These are phyloP conservation scores for Platichthys flesus DNA, from an alignment of 2,113 vertebrate genomes.

Conservation along the genomic window DNA sequence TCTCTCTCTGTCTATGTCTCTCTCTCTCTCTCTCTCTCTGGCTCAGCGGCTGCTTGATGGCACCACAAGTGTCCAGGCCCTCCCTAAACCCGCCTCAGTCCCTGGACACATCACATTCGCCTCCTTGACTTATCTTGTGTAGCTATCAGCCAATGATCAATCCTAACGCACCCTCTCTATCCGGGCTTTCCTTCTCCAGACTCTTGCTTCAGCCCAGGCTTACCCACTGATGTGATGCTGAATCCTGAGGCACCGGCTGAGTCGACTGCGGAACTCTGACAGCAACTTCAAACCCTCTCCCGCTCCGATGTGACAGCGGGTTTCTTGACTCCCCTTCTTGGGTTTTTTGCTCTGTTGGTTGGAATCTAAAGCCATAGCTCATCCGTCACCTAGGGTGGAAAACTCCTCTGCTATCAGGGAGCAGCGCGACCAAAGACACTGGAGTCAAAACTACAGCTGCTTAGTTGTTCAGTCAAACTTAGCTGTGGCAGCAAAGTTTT, in stretches of 20 bases:
- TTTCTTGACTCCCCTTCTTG: not conserved
- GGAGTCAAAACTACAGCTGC: slow-evolving; percentile 7
- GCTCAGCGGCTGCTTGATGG: slow-evolving; percentile 58
- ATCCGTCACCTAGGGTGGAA: not conserved
- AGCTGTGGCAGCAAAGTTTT: slow-evolving; percentile 7
- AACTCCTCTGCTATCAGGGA: slow-evolving; percentile 10
- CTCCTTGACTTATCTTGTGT: slow-evolving; percentile 46
- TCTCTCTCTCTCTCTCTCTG: slow-evolving; percentile 1
- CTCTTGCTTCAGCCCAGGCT: slow-evolving; percentile 37
- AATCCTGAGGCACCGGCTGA: slow-evolving; percentile 30
- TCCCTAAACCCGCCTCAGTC: slow-evolving; percentile 58
- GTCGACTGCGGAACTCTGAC: slow-evolving; percentile 12
- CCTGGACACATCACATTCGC: slow-evolving; percentile 50
- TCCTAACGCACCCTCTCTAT: slow-evolving; percentile 28
- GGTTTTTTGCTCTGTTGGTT: slow-evolving; percentile 12
- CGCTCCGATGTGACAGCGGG: slow-evolving; percentile 22
- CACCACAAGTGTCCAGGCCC: slow-evolving; percentile 42
- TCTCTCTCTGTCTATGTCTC: not conserved
- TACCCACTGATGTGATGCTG: slow-evolving; percentile 41
- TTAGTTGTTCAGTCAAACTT: not conserved
- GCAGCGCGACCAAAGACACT: slow-evolving; percentile 23
- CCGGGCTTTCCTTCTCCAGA: slow-evolving; percentile 33
- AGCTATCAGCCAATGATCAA: slow-evolving; percentile 50
- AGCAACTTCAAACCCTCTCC: slow-evolving; percentile 11
- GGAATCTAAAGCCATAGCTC: slow-evolving; percentile 36